Base-by-base conservation (phyloP, 1,140 invertebrate species). In the Aphis gossypii region DNA sequence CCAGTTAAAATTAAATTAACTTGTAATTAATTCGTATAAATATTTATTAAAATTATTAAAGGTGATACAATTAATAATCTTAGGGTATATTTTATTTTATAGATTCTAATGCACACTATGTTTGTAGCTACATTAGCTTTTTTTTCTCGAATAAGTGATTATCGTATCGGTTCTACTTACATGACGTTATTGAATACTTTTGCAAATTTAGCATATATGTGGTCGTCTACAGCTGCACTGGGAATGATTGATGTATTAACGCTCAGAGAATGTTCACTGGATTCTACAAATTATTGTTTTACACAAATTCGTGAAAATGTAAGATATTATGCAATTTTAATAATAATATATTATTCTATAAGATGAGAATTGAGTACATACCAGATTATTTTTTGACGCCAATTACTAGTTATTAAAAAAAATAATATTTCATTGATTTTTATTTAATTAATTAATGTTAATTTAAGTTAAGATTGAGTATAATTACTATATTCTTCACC, bases 151-250 rank as follows among this genome's bases (percentile, higher is more conserved):
- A 97, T 99, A 46, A 99, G 98, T 94, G 99, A 99, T 95, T 98
- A 98, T 1, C 96, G 96, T 2, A 98, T 99, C 9, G 99, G 99
- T 35, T 99, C 99, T 48, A 99, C 99, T 1, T 99, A 99, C 95
- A 99, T 99, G 99, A 99, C 99, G 1, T 96, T 99, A 68, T 96
- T 99, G 4, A 99, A 99, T 95, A 99, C 99, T 0, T 95, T 99
- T 21, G 97, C 97, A 54, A 99, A 99, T 96, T 96, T 99, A 46
- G 99, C 99, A 44, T 98, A 98, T 23, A 99, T 99, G 95, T 99
- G 99, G 99, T 98, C 99, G 1, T 97, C 97, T 86, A 99, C 99
- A 0, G 95, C 99, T 18, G 97, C 98, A 1, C 96, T 99, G 4
- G 99, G 98, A 97, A 96, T 99, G 88, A 98, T 99, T 14, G 99